Evolutionary conservation across 2,113 vertebrate species (phyloP).

Genomic region (Nycticorax nycticorax): DNA sequence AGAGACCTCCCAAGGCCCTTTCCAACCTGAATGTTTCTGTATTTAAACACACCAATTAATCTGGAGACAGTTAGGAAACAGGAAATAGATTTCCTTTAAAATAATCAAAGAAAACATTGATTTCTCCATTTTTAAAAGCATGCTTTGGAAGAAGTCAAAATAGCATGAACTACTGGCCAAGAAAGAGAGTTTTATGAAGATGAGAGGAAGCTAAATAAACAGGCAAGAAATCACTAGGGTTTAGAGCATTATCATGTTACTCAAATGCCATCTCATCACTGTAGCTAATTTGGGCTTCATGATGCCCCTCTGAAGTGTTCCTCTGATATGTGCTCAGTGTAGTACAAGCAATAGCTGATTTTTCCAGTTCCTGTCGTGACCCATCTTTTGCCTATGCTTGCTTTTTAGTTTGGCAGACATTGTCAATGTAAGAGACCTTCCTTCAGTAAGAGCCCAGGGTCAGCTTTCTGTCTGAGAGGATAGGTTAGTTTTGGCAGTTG

Average conservation of each 20-base stretch:
- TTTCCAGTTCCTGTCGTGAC: not conserved
- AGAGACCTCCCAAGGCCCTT: not conserved
- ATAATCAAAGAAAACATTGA: not conserved
- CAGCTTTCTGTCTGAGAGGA: not conserved
- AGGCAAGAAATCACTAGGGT: not conserved
- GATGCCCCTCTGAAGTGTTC: not conserved
- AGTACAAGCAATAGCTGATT: not conserved
- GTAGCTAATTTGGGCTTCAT: not conserved
- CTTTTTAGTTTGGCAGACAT: not conserved
- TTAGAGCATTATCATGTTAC: not conserved
- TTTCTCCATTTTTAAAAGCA: not conserved
- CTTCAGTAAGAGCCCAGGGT: not conserved
- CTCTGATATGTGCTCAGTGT: not conserved
- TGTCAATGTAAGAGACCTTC: not conserved
- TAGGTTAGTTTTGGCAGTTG: not conserved
- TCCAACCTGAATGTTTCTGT: not conserved
- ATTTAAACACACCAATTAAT: not conserved
- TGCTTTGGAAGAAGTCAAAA: not conserved
- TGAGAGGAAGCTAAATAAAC: not conserved
- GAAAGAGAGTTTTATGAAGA: not conserved
- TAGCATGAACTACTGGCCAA: not conserved
- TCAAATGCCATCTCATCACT: not conserved
- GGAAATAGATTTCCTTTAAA: not conserved
- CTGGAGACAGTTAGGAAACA: not conserved
- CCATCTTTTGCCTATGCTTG: not conserved